Conservation (phyloP, 2,113 vertebrate species). For the Oncorhynchus nerka region DNA sequence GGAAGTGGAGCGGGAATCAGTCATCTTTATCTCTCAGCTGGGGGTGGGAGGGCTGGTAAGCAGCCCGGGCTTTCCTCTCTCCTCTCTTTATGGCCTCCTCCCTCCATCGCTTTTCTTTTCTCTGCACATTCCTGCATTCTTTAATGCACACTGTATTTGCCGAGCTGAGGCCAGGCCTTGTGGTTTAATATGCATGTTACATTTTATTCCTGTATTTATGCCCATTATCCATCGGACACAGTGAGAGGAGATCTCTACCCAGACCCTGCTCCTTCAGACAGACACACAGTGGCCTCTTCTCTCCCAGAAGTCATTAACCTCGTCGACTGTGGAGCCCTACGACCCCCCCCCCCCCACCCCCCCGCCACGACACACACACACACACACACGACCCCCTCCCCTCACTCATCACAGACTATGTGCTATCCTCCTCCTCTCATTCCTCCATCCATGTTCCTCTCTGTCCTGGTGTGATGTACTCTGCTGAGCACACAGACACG, state of each 20-base stretch:
- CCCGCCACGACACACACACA: slow-evolving; percentile 4
- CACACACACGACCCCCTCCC: slow-evolving; percentile 21
- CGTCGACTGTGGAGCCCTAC: slow-evolving; percentile 50
- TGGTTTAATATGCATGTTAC: slow-evolving; percentile 76
- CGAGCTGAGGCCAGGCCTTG: slow-evolving; percentile 64
- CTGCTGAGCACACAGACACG: slow-evolving; percentile 51
- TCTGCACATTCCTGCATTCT: slow-evolving; percentile 61
- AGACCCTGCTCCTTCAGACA: slow-evolving; percentile 9
- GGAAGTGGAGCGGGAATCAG: slow-evolving; percentile 70
- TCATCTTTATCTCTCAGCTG: slow-evolving; percentile 76
- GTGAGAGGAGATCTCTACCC: slow-evolving; percentile 34
- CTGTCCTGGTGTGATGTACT: slow-evolving; percentile 41
- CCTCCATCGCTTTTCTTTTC: slow-evolving; percentile 68
- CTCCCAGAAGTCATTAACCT: slow-evolving; percentile 65
- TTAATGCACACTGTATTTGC: slow-evolving; percentile 72
- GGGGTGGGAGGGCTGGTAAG: slow-evolving; percentile 38
- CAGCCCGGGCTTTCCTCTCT: not conserved
- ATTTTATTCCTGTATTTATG: slow-evolving; percentile 73
- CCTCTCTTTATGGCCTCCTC: slow-evolving; percentile 62
- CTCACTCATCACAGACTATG: slow-evolving; percentile 42
- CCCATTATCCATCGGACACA: slow-evolving; percentile 66
- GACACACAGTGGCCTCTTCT: slow-evolving; percentile 39
- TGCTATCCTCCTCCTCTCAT: not conserved
- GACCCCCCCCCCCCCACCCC: slow-evolving; percentile 31
- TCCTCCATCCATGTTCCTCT: not conserved